Base-by-base conservation (phyloP, 2,113 vertebrate species). In the Laticauda colubrina region DNA sequence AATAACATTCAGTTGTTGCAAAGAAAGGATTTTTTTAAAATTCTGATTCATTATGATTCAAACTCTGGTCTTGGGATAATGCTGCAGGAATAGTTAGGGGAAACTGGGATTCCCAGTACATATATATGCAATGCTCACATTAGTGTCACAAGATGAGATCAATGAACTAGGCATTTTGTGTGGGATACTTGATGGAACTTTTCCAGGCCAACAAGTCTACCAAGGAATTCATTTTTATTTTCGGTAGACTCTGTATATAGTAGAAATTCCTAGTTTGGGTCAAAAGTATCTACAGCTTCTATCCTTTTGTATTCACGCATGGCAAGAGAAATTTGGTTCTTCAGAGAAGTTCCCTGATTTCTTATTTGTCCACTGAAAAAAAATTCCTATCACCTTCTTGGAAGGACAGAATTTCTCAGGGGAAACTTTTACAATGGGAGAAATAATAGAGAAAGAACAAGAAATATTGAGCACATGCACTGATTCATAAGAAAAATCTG, bases 11-110 rank as follows among this genome's bases (percentile, higher is more conserved):
- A 95, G 93, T 94, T 93, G 90, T 0, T 96, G 92, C 90, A 94
- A 93, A 93, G 54, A 9, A 43, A 94, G 88, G 61, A 75, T 0
- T 87, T 92, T 92, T 57, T 93, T 43, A 4, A 15, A 54, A 69
- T 39, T 91, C 93, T 91, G 94, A 96, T 96, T 95, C 94, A 95
- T 94, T 94, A 92, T 91, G 92, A 61, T 93, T 96, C 89, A 57
- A 92, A 96, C 57, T 92, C 94, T 91, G 94, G 56, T 94, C 90
- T 90, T 92, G 89, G 21, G 18, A 34, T 56, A 34, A 88, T 34
- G 2, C 14, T 75, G 14, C 14, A 8, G n/a, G 64, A 75, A 75
- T 34, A 75, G 18, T 75, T 75, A 6, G 5, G 15, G 14, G n/a
- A 34, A 6, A 75, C 14, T 75, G 64, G n/a, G 64, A 75, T 34